Base-by-base conservation (phyloP, 2,888 invertebrate species). In the Ctenicera cuprea region DNA sequence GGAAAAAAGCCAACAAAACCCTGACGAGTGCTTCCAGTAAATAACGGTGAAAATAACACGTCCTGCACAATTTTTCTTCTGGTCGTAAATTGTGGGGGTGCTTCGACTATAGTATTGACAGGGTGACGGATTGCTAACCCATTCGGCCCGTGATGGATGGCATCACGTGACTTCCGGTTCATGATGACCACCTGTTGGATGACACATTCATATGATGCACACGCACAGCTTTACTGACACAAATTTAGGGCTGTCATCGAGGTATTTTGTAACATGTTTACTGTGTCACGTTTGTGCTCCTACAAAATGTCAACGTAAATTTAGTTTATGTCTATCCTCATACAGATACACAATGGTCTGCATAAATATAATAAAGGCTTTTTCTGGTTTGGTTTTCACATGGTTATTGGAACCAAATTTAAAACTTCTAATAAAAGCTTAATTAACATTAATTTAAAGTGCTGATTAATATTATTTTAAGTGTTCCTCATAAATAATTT, bases 101-200 rank as follows among this genome's bases (percentile, higher is more conserved):
- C 22, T 59, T 43, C 26, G 7, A 26, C 20, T 57, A 54, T 38
- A 37, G 30, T 68, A 75, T 77, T 75, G 78, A 75, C 79, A 71
- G 76, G 63, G 74, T 79, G 77, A 79, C 76, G 77, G 75, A 78
- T 78, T 71, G 71, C 73, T 75, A 76, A 75, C 77, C 68, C 77
- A 76, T 78, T 71, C 76, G 67, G 65, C 45, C 59, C 16, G 59
- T 79, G 78, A 79, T 78, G 75, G 79, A 78, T 79, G 75, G 72
- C 70, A 71, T 76, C 75, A 79, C 76, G 78, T 76, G 77, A 77
- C 75, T 77, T 74, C 64, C 77, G 71, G 67, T 77, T 57, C 77
- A 75, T 74, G 78, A 81, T 81, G 79, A 80, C 82, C 82, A 82
- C 82, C 82, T 82, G 82, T 82, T 82, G 82, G 80, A 78, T 80